A percentile compares a stretch with the other conserved stretches of the same genome.
These are phyloP conservation scores for Dynastes maya DNA, from an alignment of 2,888 invertebrate genomes.

Conservation along the genomic window DNA sequence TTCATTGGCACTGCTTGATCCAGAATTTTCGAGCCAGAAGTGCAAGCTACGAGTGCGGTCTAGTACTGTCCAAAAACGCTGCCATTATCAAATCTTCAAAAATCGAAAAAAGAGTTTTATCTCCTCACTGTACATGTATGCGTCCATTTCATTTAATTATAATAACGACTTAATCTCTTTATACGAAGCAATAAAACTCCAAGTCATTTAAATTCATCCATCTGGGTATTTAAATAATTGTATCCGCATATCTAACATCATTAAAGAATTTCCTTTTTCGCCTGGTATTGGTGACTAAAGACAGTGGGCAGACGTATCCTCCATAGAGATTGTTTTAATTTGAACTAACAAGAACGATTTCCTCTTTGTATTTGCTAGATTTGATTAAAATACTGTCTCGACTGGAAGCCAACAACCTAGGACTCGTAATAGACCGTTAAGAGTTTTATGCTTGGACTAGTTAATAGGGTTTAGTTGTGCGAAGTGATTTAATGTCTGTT, in stretches of 20 bases:
- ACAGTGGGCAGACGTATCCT: slow-evolving; percentile 35
- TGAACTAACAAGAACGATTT: slow-evolving; percentile 41
- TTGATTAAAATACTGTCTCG: slow-evolving; percentile 42
- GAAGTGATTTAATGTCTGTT: background rate
- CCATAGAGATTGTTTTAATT: slow-evolving; percentile 45
- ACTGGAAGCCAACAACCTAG: slow-evolving; percentile 30
- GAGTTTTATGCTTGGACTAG: background rate
- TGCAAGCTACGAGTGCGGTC: too few relatives aligned
- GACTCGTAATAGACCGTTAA: slow-evolving; percentile 3
- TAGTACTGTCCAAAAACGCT: too few relatives aligned
- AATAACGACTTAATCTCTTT: slow-evolving; percentile 9
- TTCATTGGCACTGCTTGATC: too few relatives aligned
- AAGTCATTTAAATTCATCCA: slow-evolving; percentile 35
- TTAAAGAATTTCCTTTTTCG: slow-evolving; percentile 46
- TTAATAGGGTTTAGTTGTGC: background rate
- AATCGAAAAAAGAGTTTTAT: too few relatives aligned
- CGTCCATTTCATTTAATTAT: background rate
- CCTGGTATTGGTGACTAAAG: slow-evolving; percentile 42
- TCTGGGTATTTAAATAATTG: slow-evolving; percentile 38
- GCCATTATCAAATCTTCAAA: too few relatives aligned
- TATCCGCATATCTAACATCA: slow-evolving; percentile 44
- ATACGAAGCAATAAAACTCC: slow-evolving; percentile 26
- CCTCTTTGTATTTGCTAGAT: slow-evolving; percentile 37
- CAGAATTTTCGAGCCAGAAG: too few relatives aligned
- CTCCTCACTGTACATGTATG: background rate